Conservation (phyloP, 2,113 vertebrate species). For the Aix galericulata region DNA sequence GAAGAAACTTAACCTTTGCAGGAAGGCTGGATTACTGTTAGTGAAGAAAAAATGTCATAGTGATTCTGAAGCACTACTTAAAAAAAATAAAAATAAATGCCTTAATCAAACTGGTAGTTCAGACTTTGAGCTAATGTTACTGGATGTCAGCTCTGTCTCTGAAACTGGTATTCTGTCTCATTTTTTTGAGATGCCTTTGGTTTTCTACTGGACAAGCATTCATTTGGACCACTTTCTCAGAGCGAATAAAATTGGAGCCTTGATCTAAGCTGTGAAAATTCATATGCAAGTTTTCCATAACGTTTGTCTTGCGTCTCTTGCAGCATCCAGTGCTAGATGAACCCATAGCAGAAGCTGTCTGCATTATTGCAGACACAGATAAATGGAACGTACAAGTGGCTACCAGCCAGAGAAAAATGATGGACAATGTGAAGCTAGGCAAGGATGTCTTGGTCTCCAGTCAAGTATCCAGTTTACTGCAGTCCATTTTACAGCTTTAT, state of each 20-base stretch:
- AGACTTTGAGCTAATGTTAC: not conserved
- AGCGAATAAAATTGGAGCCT: not conserved
- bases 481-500: conserved; percentile 85
- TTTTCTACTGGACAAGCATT: not conserved
- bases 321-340: conserved; percentile 90
- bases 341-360: conserved; percentile 86
- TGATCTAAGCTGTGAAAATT: not conserved
- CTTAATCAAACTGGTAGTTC: not conserved
- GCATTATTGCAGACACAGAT: conserved; percentile 88
- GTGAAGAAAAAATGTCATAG: not conserved
- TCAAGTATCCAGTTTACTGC: conserved; percentile 84
- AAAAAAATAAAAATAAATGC: not conserved
- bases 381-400: conserved; percentile 86
- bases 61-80: not conserved
- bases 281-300: not conserved
- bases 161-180: not conserved
- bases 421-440: conserved; percentile 81
- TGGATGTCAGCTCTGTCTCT: not conserved
- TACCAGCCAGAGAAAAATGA: conserved; percentile 83
- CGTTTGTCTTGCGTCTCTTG: conserved; percentile 9
- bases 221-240: not conserved
- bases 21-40: not conserved
- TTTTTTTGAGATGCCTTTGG: conserved; percentile 18
- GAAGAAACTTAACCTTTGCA: not conserved
- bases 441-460: conserved; percentile 86